phyloP scores from a whole-genome alignment of 1,140 invertebrate species.

The Tetraneura akinire region DNA sequence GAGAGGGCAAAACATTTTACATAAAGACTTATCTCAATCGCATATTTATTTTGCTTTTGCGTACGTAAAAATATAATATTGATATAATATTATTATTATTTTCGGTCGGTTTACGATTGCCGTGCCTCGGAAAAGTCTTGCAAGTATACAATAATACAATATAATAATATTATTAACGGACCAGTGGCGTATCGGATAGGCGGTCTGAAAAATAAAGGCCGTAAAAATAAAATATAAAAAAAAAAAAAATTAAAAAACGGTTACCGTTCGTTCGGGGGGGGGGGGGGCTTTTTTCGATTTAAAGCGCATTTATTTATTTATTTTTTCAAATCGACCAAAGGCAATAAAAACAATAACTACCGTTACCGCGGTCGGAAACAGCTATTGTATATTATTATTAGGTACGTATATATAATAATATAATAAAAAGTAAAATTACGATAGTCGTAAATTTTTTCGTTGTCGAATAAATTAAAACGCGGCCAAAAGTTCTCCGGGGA shows the following conservation, averaged over 20 bases:
- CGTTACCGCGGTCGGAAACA: background rate
- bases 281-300: too few relatives aligned
- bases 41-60: background rate
- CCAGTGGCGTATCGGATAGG: background rate
- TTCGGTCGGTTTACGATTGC: background rate
- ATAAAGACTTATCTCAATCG: background rate
- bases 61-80: too few relatives aligned
- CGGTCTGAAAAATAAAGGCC: background rate
- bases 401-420: too few relatives aligned
- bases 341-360: slow-evolving; percentile 38
- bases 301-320: background rate
- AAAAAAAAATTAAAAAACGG: too few relatives aligned
- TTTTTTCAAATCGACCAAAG: background rate
- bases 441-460: slow-evolving; percentile 34
- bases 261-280: background rate
- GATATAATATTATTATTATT: background rate
- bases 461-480: slow-evolving; percentile 38
- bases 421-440: slow-evolving; percentile 22
- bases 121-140: background rate
- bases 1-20: too few relatives aligned
- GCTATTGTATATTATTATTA: too few relatives aligned
- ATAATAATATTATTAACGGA: too few relatives aligned
- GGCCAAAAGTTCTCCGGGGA: slow-evolving; percentile 13
- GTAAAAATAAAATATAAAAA: background rate
- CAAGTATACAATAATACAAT: background rate